Base-by-base conservation (phyloP, 2,113 vertebrate species). In the Motacilla alba region DNA sequence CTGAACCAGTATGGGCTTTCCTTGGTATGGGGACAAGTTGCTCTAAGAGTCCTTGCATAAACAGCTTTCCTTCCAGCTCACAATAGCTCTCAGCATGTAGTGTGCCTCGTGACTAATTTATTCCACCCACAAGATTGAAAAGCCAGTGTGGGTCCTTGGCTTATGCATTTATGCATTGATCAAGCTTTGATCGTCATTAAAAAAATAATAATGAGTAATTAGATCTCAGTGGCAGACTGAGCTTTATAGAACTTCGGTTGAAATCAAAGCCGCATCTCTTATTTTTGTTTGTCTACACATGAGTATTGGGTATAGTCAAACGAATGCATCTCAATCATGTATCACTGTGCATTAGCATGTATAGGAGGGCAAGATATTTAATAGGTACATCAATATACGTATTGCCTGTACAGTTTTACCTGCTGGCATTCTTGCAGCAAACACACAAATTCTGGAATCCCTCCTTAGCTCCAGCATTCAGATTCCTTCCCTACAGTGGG, bases 71-170 rank as follows among this genome's bases (percentile, higher is more conserved):
- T 96, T 93, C 84, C 75, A 87, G 11, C 56, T 83, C 75, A 21
- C 82, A 83, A 74, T 76, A 62, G 22, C 73, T 90, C 78, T 93
- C 50, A 79, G 77, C 15, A 4, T 88, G 84, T 88, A 92, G 30
- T 83, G 62, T 93, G 72, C 59, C 59, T 95, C 49, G 14, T 87
- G 87, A 89, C 83, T 93, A 43, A 88, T 89, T 87, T 94, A 87
- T 96, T 94, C 81, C 89, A 83, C 55, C 80, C 68, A 76, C 85
- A 89, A 86, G 69, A 87, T 3, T 64, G 79, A 89, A 90, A 93
- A 96, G 12, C 41, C 53, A 73, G 58, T 47, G 27, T 47, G 67
- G 19, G 12, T 81, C 81, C 67, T 93, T 33, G 6, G 43, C 62
- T 92, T 85, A 37, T n/a, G n/a, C n/a, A n/a, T 62, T 93, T 74